phyloP scores from a whole-genome alignment of 2,888 invertebrate species.

The Helicoverpa assulta region DNA sequence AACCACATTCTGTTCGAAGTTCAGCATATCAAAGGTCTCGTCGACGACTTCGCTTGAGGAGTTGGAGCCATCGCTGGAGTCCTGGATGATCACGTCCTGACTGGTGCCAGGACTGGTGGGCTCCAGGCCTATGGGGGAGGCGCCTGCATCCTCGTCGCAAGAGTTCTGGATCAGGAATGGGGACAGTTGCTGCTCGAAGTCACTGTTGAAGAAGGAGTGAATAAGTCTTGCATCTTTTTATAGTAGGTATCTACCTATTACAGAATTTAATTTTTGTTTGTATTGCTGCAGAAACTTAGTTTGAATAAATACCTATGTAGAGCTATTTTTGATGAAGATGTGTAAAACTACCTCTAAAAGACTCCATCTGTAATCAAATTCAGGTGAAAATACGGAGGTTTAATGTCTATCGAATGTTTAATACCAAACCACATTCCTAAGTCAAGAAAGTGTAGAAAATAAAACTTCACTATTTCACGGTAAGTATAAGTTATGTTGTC shows the following conservation, averaged over 20 bases:
- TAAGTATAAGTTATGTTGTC: conserved; percentile 15
- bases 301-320: too few relatives aligned
- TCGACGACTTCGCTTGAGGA: conserved; percentile 73
- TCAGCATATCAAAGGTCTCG: conserved; percentile 80
- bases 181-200: conserved; percentile 90
- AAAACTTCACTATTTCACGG: not conserved
- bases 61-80: conserved; percentile 75
- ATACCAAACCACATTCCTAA: too few relatives aligned
- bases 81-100: conserved; percentile 80
- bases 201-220: conserved; percentile 69
- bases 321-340: too few relatives aligned
- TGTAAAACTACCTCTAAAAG: too few relatives aligned
- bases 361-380: too few relatives aligned
- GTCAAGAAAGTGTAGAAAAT: not conserved
- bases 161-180: conserved; percentile 88
- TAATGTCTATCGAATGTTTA: too few relatives aligned
- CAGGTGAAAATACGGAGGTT: too few relatives aligned
- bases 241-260: too few relatives aligned
- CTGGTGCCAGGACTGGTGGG: conserved; percentile 76
- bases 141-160: conserved; percentile 78
- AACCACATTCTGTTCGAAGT: conserved; percentile 86
- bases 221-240: not conserved
- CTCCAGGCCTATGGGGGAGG: conserved; percentile 68
- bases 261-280: too few relatives aligned
- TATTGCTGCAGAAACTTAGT: too few relatives aligned